Conservation (phyloP, 2,888 invertebrate species). For the Agrochola lota region DNA sequence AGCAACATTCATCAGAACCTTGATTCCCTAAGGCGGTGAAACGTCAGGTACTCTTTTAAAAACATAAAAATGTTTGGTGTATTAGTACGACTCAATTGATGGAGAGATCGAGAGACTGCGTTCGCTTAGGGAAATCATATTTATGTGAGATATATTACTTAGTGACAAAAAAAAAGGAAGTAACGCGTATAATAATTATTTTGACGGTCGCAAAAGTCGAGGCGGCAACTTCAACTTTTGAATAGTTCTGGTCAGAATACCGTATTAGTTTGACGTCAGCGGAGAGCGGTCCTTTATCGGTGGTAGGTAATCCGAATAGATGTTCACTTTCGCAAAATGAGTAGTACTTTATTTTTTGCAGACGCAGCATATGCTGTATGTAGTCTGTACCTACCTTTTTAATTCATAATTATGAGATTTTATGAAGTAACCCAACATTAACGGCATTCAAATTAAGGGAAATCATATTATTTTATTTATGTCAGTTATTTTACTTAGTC, state of each 20-base stretch:
- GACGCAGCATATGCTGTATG: too few species aligned
- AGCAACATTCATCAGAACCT: constrained; percentile 4
- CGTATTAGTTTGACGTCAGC: background rate
- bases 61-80: constrained; percentile 7
- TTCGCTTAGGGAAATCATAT: constrained; percentile 35
- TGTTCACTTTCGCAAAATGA: too few species aligned
- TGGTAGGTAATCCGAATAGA: too few species aligned
- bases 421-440: background rate
- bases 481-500: too few species aligned
- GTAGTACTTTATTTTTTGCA: too few species aligned
- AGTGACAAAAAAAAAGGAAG: background rate
- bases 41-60: constrained; percentile 8
- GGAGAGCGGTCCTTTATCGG: too few species aligned
- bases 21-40: constrained; percentile 12
- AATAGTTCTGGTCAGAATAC: background rate
- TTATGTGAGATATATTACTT: constrained; percentile 3
- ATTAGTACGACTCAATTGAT: constrained; percentile 22
- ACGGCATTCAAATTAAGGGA: background rate
- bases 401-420: background rate
- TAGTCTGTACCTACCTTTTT: too few species aligned
- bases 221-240: background rate
- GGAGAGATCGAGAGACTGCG: background rate
- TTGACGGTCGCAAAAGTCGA: background rate
- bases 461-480: too few species aligned
- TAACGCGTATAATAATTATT: background rate